Evolutionary conservation across 2,797 vertebrate species (phyloP).

Genomic region (Otolemur crassicaudatus): DNA sequence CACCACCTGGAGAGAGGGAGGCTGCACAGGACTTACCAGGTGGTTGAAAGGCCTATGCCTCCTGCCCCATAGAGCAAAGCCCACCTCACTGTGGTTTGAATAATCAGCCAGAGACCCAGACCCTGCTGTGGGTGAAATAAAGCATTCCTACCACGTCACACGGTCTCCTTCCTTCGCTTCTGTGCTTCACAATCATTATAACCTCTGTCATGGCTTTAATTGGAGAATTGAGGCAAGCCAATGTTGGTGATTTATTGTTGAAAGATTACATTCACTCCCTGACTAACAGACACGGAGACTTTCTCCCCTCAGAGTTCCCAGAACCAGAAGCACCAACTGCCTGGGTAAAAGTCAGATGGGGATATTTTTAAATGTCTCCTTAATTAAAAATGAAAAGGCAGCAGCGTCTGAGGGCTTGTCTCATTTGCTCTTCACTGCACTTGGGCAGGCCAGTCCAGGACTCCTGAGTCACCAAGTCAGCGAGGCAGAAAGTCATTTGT

Average conservation of each 20-base stretch:
- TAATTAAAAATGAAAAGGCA: neutral
- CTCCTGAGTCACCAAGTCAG: neutral
- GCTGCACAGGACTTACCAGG: neutral
- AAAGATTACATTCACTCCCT: neutral
- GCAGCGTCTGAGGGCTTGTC: neutral
- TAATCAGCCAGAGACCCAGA: neutral
- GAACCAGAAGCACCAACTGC: neutral
- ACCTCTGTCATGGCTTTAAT: neutral
- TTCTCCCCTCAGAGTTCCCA: neutral
- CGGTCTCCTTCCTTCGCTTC: neutral
- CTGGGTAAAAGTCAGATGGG: neutral
- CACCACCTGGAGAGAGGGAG: neutral
- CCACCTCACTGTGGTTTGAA: neutral
- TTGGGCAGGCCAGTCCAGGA: neutral
- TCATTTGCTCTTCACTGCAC: conserved; percentile 3
- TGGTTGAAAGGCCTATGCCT: neutral
- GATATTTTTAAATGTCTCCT: neutral
- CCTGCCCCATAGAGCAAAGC: neutral
- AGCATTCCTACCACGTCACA: neutral
- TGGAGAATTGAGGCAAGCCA: neutral
- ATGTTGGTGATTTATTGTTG: neutral
- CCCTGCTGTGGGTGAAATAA: neutral
- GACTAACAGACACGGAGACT: neutral
- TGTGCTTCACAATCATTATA: neutral
- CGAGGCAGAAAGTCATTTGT: neutral